These are phyloP conservation scores for Sialia sialis DNA, from an alignment of 2,113 vertebrate genomes.

Conservation along the genomic window DNA sequence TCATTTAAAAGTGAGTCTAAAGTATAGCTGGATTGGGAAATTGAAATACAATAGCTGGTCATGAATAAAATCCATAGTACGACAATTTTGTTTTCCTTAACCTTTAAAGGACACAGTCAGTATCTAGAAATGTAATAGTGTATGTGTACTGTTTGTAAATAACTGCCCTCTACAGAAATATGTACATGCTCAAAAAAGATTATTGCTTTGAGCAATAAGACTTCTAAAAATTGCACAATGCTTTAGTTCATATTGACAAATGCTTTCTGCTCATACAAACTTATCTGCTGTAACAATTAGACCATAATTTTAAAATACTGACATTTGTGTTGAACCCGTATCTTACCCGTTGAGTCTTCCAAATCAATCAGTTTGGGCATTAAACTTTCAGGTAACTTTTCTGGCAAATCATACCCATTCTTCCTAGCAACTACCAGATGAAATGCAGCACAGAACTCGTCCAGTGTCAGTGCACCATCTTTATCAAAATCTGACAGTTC, in stretches of 20 bases:
- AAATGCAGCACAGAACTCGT: slow-evolving; percentile 98
- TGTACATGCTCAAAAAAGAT: neutral
- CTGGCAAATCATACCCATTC: slow-evolving; percentile 97
- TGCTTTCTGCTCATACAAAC: neutral
- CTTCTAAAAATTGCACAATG: neutral
- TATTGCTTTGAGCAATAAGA: neutral
- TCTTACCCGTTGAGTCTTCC: slow-evolving; percentile 92
- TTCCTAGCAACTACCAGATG: slow-evolving; percentile 98
- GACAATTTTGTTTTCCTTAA: neutral
- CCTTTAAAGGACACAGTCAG: neutral
- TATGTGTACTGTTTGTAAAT: neutral
- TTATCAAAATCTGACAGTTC: slow-evolving; percentile 99
- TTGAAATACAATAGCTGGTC: neutral
- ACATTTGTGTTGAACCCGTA: neutral
- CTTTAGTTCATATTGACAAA: neutral
- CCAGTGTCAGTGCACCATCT: slow-evolving; percentile 95
- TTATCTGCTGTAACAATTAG: neutral
- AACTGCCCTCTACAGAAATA: neutral
- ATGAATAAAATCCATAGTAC: neutral
- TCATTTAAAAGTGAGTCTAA: neutral
- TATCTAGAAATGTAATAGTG: neutral
- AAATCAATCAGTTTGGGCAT: slow-evolving; percentile 99
- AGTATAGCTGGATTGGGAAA: neutral
- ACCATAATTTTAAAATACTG: neutral
- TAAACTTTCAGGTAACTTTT: slow-evolving; percentile 97